Base-by-base conservation (phyloP, 2,113 vertebrate species). In the Rhinoderma darwinii region DNA sequence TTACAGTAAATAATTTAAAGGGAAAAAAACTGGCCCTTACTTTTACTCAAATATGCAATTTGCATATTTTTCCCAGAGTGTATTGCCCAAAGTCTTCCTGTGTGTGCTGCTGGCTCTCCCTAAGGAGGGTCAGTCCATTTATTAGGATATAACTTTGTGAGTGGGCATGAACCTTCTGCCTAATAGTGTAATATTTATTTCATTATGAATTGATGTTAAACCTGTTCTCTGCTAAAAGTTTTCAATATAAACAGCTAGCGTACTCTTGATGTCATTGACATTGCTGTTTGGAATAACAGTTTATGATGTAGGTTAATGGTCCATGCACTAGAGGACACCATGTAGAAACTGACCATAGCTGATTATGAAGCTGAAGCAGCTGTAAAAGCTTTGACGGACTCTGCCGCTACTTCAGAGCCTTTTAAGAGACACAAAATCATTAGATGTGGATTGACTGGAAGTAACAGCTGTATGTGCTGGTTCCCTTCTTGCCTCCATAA, bases 281-380 rank as follows among this genome's bases (percentile, higher is more conserved):
- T 63, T 81, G 54, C n/a, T n/a, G 37, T 43, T 61, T 81, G 7
- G 11, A 63, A 41, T 81, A 41, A 77, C 43, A 18, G n/a, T 77
- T 51, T 51, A 51, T 77, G 27, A 51, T 32, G 5, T 9, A 32
- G n/a, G 30, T 74, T 43, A 74, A 74, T 75, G 73, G 41, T 30
- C 9, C 41, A 44, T 51, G n/a, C 27, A 18, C 43, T 32, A 77
- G 74, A 77, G 43, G 17, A 22, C 27, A 32, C 43, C 43, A 77
- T 22, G 30, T 32, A n/a, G 27, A 35, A 27, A 11, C 25, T 51
- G 47, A 77, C 3, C 9, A 74, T 44, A 15, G 12, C 72, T 43
- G 72, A 11, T 79, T 39, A 56, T 56, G 35, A 80, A 8, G 35
- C 12, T 4, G 32, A 17, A 61, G 18, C n/a, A 54, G 32, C 78